Base-by-base conservation (phyloP, 2,113 vertebrate species). In the Mastomys coucha region DNA sequence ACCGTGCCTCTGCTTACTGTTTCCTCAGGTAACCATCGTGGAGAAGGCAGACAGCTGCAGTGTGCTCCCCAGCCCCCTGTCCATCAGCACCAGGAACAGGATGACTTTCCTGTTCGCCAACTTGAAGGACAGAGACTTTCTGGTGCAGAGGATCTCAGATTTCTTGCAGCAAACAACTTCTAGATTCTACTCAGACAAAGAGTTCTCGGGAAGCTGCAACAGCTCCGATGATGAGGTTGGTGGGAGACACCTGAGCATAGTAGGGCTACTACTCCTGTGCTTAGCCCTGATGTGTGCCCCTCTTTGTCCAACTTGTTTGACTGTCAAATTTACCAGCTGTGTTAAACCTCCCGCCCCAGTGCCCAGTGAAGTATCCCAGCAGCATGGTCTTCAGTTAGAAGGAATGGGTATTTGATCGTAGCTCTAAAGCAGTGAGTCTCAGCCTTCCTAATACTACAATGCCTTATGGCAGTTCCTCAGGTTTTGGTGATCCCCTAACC, bases 41-140 rank as follows among this genome's bases (percentile, higher is more conserved):
- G 99, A 99, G 96, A 99, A 99, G 97, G 99, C 99, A 0, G 99
- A 99, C 98, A 99, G 99, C 97, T 99, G 99, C 97, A 99, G 99
- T 2, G 99, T 99, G 75, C 98, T 99, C 89, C 99, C 99, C 49
- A 99, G 99, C 94, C 99, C 99, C 0, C 97, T 99, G 70, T 99
- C 99, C 60, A 99, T 99, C 99, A 99, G 99, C 97, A 99, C 99
- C 2, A 99, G 99, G 98, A 99, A 99, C 97, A 99, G 99, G n/a
- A 99, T 99, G 99, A 99, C 99, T 0, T 99, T 99, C 95, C 99
- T 99, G 31, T 99, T 99, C 76, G 99, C 99, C 97, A 99, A 99
- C 96, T 98, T 99, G 97, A 99, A 99, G 98, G 99, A 99, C 85
- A 98, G 99, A 95, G 99, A 99, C 98, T 99, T 99, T 95, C 99